These are phyloP conservation scores for Drosophila cardini DNA, from an alignment of 1,140 invertebrate species.

Conservation along the genomic window DNA sequence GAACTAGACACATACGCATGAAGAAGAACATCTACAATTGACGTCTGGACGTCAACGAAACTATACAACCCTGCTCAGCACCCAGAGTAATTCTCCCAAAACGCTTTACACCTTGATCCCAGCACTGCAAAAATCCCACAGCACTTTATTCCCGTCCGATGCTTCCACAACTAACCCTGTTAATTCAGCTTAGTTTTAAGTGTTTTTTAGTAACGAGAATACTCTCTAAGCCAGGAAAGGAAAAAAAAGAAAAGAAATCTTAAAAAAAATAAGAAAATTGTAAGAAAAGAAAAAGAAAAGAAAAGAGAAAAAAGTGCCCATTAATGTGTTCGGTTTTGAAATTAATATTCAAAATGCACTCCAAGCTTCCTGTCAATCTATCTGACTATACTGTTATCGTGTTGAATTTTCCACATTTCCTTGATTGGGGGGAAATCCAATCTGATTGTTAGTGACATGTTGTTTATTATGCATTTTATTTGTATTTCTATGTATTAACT, in stretches of 20 bases:
- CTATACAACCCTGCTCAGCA: constrained; percentile 29
- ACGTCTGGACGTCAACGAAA: constrained; percentile 43
- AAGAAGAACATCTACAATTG: constrained; percentile 28
- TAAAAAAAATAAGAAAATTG: constrained; percentile 5
- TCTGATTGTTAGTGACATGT: constrained; percentile 74
- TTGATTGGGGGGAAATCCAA: constrained; percentile 5
- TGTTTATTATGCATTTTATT: constrained; percentile 79
- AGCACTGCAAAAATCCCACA: constrained; percentile 35
- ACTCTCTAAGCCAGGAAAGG: constrained; percentile 48
- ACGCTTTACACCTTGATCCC: constrained; percentile 27
- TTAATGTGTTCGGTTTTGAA: constrained; percentile 63
- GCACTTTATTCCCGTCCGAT: constrained; percentile 29
- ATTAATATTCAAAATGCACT: constrained; percentile 58
- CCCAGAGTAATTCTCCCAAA: constrained; percentile 19
- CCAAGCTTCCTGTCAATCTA: constrained; percentile 48
- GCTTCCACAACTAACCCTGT: constrained; percentile 38
- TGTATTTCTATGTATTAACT: constrained; percentile 72
- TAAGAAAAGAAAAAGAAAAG: constrained; percentile 32
- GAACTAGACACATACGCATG: constrained; percentile 62
- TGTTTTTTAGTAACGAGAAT: constrained; percentile 59
- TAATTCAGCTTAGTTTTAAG: constrained; percentile 49
- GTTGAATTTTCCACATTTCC: constrained; percentile 27
- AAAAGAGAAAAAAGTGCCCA: constrained; percentile 36
- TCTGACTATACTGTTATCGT: constrained; percentile 36
- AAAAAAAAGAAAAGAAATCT: constrained; percentile 17